phyloP scores from a whole-genome alignment of 2,797 vertebrate species.

The Zonotrichia albicollis region DNA sequence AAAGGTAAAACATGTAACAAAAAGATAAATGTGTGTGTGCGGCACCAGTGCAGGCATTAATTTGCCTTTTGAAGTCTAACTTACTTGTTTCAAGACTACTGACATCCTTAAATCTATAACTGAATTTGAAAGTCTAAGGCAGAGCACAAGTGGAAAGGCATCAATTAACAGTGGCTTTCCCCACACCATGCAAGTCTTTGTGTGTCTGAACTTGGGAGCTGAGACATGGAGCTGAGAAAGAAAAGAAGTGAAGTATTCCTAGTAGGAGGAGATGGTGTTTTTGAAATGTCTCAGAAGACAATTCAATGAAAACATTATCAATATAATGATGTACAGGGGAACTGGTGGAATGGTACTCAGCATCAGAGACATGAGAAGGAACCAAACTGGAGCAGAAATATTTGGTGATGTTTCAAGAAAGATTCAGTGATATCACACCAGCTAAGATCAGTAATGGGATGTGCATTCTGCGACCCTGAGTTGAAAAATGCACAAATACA shows the following conservation, averaged over 20 bases:
- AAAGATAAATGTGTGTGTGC: not conserved
- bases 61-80: not conserved
- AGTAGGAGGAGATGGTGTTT: not conserved
- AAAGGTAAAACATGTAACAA: not conserved
- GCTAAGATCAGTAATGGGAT: not conserved
- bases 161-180: not conserved
- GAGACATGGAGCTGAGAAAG: not conserved
- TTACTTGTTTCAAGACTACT: not conserved
- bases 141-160: not conserved
- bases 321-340: not conserved
- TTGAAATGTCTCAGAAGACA: not conserved
- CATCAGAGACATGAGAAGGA: not conserved
- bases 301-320: not conserved
- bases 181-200: rapidly evolving
- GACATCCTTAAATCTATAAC: not conserved
- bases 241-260: not conserved
- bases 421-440: not conserved
- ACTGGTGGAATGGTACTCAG: not conserved
- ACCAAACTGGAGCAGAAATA: not conserved
- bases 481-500: not conserved
- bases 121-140: not conserved
- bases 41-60: not conserved
- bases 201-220: not conserved
- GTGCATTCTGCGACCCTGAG: not conserved
- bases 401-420: not conserved